Evolutionary conservation across 2,888 invertebrate genomes (phyloP).

Genomic region (Empis livida): DNA sequence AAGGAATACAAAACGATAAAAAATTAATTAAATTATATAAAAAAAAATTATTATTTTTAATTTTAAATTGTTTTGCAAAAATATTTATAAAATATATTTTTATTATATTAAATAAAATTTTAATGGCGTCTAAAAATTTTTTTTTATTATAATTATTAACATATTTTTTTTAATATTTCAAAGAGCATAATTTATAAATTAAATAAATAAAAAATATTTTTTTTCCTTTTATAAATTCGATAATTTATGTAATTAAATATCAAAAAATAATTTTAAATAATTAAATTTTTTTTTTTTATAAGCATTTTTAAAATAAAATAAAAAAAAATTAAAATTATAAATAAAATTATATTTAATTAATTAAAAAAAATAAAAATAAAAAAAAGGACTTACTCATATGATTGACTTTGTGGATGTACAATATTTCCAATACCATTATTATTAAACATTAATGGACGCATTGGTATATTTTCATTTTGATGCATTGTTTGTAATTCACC

Average conservation of each 20-base stretch:
- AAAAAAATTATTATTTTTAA: no score
- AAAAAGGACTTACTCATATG: conserved; percentile 30
- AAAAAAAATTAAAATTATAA: not conserved
- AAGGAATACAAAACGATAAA: no score
- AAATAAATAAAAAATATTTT: no score
- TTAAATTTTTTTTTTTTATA: not conserved
- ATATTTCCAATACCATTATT: conserved; percentile 18
- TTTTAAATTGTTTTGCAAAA: no score
- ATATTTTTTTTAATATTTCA: no score
- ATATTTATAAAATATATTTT: no score
- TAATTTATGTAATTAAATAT: not conserved
- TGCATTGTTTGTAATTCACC: conserved; percentile 25
- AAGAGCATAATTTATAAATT: no score
- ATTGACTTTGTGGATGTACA: conserved; percentile 9
- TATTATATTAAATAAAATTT: no score
- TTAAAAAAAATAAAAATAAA: not conserved
- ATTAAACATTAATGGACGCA: conserved; percentile 37
- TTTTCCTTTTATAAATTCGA: no score
- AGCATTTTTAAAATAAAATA: not conserved
- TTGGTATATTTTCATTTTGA: conserved; percentile 56
- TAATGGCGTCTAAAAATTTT: no score
- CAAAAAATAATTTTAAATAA: not conserved
- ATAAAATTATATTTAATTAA: not conserved
- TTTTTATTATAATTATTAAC: no score
- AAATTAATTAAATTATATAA: no score